Conservation (phyloP, 2,113 vertebrate species). For the Furnarius figulus region DNA sequence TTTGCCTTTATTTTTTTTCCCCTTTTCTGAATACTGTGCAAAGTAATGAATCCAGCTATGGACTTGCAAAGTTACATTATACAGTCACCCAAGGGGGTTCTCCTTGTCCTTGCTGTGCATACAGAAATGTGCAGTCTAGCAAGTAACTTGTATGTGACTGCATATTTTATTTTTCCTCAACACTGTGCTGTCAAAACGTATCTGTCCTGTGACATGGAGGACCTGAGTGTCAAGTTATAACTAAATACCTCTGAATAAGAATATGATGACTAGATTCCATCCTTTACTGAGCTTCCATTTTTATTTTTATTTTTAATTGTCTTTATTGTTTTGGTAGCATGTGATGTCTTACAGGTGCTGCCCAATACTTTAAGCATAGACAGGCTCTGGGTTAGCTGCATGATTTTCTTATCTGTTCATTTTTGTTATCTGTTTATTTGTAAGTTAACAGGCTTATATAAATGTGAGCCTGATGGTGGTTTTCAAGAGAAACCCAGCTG, state of each 20-base stretch:
- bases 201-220: neutral
- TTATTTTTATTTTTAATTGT: neutral
- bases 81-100: constrained; percentile 49
- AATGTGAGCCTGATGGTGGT: neutral
- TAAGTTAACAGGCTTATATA: neutral
- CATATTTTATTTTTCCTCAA: constrained; percentile 49
- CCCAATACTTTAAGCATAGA: neutral
- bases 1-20: neutral
- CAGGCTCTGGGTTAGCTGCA: neutral
- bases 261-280: neutral
- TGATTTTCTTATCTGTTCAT: neutral
- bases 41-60: constrained; percentile 40
- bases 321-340: neutral
- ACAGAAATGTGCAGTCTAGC: constrained; percentile 29
- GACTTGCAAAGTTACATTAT: constrained; percentile 44
- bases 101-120: constrained; percentile 36
- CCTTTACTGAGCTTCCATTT: neutral
- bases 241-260: neutral
- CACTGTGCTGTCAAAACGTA: neutral
- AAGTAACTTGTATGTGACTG: constrained; percentile 39
- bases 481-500: neutral
- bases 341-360: neutral
- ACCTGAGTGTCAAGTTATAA: neutral
- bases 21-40: neutral
- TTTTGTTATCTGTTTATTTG: neutral